Percentiles rank a stretch among this genome's conserved stretches.
Conservation (phyloP, 2,113 vertebrate species). For the Cervus canadensis region DNA sequence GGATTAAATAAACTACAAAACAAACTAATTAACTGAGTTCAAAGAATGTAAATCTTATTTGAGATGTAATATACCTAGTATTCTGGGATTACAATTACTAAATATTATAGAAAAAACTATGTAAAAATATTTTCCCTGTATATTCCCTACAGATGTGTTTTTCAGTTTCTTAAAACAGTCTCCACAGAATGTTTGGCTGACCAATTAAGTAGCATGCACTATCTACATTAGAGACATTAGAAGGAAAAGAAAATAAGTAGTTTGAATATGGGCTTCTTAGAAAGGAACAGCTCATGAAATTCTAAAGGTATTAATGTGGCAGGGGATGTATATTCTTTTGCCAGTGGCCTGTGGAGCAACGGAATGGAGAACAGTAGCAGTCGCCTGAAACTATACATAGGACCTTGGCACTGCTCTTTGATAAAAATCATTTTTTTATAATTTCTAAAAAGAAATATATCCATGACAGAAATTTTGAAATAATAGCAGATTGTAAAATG, state of each 20-base stretch:
- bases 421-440: neutral
- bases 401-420: neutral
- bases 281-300: neutral
- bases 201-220: neutral
- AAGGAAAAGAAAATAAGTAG: neutral
- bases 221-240: neutral
- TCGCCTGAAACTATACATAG: neutral
- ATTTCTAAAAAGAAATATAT: neutral
- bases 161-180: constrained; percentile 15
- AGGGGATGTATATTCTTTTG: neutral
- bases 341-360: neutral
- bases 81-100: constrained; percentile 3
- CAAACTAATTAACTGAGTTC: constrained; percentile 43
- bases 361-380: neutral
- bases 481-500: neutral
- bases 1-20: constrained; percentile 49
- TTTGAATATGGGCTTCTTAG: neutral
- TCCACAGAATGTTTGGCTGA: neutral
- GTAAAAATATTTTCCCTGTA: neutral
- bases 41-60: constrained; percentile 37
- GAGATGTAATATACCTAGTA: neutral
- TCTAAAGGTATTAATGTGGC: neutral
- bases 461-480: neutral
- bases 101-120: constrained; percentile 12
- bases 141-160: neutral